Base-by-base conservation (phyloP, 1,140 invertebrate genomes). In the Hydropsyche tenuis region DNA sequence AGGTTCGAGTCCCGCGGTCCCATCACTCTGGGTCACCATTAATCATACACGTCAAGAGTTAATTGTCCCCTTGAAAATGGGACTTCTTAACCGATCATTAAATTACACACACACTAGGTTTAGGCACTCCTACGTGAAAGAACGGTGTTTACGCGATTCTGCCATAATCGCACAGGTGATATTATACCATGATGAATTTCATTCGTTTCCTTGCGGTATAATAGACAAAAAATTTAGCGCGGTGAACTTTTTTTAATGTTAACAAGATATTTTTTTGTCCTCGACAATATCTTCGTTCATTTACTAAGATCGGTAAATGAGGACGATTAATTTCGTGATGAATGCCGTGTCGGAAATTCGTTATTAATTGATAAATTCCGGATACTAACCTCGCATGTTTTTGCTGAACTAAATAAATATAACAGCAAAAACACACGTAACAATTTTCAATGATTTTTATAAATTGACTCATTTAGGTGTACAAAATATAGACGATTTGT, bases 21-120 rank as follows among this genome's bases (percentile, higher is more conserved):
- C 48, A 68, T 73, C 63, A 66, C 64, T 73, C 64, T 45, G 60
- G 56, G 62, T 46, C 60, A 56, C 69, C 68, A 75, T 75, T 66
- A 70, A 75, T 75, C 73, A 71, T 63, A 16, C 27, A 30, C 60
- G 73, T 75, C 73, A 75, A 64, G 46, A 71, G 73, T 70, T 75
- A 75, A 75, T 75, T 75, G 73, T 75, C 73, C 69, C 69, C 69
- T 48, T 42, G 56, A 60, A 43, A 70, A 70, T 70, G 68, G 51
- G 68, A 70, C 68, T 70, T 70, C 51, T 42, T 56, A 56, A 56
- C 68, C 51, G 48, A 70, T 70, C 68, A 70, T 56, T 51, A 70
- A 70, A 70, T 70, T 70, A 70, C 43, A 70, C 42, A 20, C 45
- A 20, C 48, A 20, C 4, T 30, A 22, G 20, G 23, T 66, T 66